A percentile compares a stretch with the other conserved stretches of the same genome.
Evolutionary conservation across 2,113 vertebrate species (phyloP).

Genomic region (Colossoma macropomum): DNA sequence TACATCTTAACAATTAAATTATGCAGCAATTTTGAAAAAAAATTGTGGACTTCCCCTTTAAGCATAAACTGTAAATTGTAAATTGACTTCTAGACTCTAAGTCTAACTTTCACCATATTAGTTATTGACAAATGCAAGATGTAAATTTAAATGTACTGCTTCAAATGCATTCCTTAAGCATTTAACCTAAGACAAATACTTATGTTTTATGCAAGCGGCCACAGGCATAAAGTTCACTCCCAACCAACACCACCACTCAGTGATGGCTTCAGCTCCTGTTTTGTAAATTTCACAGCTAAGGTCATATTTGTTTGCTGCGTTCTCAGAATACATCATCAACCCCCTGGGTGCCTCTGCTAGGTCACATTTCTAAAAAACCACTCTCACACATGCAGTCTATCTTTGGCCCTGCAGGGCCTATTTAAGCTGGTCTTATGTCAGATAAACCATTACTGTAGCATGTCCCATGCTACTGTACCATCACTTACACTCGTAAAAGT

Average conservation of each 20-base stretch:
- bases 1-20: too few relatives aligned
- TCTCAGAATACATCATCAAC: background rate
- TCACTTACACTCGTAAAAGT: background rate
- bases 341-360: background rate
- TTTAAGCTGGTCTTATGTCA: background rate
- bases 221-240: background rate
- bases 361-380: constrained; percentile 13
- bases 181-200: too few relatives aligned
- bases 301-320: constrained; percentile 40
- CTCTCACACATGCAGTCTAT: constrained; percentile 20
- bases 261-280: constrained; percentile 34
- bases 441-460: background rate
- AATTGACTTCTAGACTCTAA: too few relatives aligned
- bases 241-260: constrained; percentile 47
- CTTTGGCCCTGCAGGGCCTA: background rate
- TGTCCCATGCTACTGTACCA: background rate
- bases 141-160: too few relatives aligned
- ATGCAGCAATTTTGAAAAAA: too few relatives aligned
- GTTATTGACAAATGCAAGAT: too few relatives aligned
- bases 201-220: too few relatives aligned
- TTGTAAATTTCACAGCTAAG: constrained; percentile 41
- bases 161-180: too few relatives aligned
- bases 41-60: too few relatives aligned
- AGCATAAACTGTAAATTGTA: too few relatives aligned
- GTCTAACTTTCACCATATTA: too few relatives aligned